Evolutionary conservation across 2,113 vertebrate species (phyloP).

Genomic region (Nycticryphes semicollaris): DNA sequence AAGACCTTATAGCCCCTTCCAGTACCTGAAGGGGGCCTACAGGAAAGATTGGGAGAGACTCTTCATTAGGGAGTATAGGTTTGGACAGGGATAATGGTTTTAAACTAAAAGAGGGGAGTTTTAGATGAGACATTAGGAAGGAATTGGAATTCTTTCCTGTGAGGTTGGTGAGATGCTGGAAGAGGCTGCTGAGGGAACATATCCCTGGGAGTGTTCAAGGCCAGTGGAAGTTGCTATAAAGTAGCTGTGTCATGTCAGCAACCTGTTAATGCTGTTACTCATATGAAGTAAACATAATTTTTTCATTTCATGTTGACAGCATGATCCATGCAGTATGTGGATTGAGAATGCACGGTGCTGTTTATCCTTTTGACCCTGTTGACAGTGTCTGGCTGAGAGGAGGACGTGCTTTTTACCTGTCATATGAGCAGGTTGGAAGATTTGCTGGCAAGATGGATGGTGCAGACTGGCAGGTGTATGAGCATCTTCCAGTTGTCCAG

Average conservation of each 20-base stretch:
- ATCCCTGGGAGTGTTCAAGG: background rate
- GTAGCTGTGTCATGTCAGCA: background rate
- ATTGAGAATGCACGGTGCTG: background rate
- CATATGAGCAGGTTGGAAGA: background rate
- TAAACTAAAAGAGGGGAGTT: background rate
- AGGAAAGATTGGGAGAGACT: background rate
- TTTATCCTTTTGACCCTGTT: background rate
- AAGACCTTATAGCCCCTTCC: background rate
- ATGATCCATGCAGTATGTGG: background rate
- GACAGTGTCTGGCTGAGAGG: background rate
- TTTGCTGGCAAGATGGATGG: background rate
- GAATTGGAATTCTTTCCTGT: background rate
- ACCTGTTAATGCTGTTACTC: background rate
- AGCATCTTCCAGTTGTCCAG: background rate
- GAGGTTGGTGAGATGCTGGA: background rate
- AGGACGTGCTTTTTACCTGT: fast-evolving
- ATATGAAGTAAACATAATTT: background rate
- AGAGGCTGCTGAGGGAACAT: background rate
- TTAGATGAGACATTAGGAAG: background rate
- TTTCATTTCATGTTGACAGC: background rate
- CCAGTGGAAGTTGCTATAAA: background rate
- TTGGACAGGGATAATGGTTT: background rate
- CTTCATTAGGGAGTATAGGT: background rate
- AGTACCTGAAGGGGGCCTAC: background rate
- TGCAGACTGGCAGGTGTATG: background rate